Conservation (phyloP, 64 coral and sea anemone genomes). For the Trachythela sp. region DNA sequence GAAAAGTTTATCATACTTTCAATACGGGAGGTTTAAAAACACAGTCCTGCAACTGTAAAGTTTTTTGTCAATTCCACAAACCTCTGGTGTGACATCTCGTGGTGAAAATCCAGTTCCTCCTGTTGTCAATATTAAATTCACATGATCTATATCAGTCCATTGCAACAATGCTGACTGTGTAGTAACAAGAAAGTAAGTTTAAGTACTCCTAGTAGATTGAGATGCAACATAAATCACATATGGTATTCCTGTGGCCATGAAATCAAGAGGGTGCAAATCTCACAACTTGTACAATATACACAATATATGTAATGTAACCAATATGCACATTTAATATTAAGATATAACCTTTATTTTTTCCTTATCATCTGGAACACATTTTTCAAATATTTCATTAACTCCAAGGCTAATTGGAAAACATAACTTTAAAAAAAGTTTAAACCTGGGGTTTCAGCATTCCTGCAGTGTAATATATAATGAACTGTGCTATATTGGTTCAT, state of each 20-base stretch:
- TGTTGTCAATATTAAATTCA: slow-evolving; percentile 66
- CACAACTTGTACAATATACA: too few species aligned
- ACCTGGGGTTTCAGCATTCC: not conserved
- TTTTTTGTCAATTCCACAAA: not conserved
- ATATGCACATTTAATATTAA: too few species aligned
- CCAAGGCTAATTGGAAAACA: slow-evolving; percentile 17
- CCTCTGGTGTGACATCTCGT: slow-evolving; percentile 94
- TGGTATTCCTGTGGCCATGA: too few species aligned
- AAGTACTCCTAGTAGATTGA: not conserved
- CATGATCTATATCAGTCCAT: slow-evolving; percentile 77
- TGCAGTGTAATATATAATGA: too few species aligned
- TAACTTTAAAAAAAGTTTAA: not conserved
- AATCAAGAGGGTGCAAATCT: too few species aligned
- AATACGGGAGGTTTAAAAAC: not conserved
- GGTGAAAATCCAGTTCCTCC: slow-evolving; percentile 96
- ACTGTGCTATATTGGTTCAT: too few species aligned
- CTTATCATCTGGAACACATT: slow-evolving; percentile 38
- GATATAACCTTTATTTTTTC: slow-evolving; percentile 45
- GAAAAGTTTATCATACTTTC: not conserved
- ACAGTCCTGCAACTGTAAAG: not conserved
- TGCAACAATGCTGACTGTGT: slow-evolving; percentile 54
- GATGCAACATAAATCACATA: too few species aligned
- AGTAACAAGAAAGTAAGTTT: not conserved
- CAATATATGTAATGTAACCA: too few species aligned
- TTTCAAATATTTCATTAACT: slow-evolving; percentile 19